phyloP scores from a whole-genome alignment of 2,113 vertebrate species.

The Phainopepla nitens region DNA sequence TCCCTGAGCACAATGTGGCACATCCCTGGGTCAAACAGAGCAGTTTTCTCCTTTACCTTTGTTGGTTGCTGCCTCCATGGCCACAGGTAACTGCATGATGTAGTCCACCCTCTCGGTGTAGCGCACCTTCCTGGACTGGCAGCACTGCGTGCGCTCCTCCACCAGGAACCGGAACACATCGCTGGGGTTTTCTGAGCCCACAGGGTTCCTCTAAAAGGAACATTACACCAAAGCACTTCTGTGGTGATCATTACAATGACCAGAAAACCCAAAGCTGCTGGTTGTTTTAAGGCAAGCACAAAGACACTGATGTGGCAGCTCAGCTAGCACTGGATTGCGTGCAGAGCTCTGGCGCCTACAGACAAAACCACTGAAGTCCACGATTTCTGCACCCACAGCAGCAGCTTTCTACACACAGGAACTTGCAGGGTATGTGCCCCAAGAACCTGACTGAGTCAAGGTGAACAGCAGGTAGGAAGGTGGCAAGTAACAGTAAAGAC shows the following conservation, averaged over 20 bases:
- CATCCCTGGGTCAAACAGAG: background rate
- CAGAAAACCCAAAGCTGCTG: background rate
- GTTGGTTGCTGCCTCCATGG: conserved; percentile 89
- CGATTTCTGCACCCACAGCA: background rate
- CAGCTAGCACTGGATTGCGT: background rate
- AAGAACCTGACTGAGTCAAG: background rate
- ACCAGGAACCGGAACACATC: conserved; percentile 95
- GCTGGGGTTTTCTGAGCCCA: conserved; percentile 90
- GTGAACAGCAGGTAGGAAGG: background rate
- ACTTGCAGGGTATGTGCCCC: background rate
- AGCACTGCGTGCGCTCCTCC: conserved; percentile 94
- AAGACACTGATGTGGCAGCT: background rate
- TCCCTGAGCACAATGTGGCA: background rate
- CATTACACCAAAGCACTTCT: background rate
- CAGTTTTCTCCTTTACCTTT: conserved; percentile 76
- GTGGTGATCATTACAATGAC: rapidly evolving
- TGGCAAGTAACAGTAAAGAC: background rate
- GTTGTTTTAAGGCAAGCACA: background rate
- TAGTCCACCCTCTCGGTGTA: conserved; percentile 91
- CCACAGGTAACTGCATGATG: conserved; percentile 91
- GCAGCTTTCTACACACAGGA: background rate
- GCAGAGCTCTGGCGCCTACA: background rate
- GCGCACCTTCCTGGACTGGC: conserved; percentile 91
- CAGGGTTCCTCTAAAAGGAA: conserved; percentile 85
- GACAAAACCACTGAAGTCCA: background rate